A percentile compares a stretch with the other conserved stretches of the same genome.
Evolutionary conservation across 2,113 vertebrate genomes (phyloP).

Genomic region (Pedetes capensis): DNA sequence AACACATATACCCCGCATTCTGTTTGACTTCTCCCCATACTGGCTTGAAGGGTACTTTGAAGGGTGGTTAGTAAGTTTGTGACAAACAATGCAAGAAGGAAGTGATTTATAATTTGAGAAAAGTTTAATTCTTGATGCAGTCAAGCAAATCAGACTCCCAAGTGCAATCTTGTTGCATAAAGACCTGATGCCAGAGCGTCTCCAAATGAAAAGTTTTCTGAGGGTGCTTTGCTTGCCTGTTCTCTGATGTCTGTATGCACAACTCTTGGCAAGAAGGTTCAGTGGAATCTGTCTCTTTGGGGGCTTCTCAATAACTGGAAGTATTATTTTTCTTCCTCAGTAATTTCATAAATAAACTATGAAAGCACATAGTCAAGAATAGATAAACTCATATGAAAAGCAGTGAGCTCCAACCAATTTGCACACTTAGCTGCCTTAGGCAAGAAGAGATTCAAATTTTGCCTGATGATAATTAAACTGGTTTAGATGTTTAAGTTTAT

Average conservation of each 20-base stretch:
- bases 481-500: not conserved
- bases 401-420: not conserved
- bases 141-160: not conserved
- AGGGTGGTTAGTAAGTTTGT: accelerated
- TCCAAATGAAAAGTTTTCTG: not conserved
- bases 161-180: accelerated
- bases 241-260: not conserved
- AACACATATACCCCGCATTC: accelerated
- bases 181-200: accelerated
- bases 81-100: accelerated
- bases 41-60: not conserved
- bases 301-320: not conserved
- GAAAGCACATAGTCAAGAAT: not conserved
- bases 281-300: not conserved
- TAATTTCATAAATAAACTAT: not conserved
- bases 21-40: not conserved
- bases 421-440: not conserved
- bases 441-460: not conserved
- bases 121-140: not conserved
- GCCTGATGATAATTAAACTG: not conserved
- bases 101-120: no score
- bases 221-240: accelerated
- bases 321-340: not conserved
- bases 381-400: not conserved
- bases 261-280: not conserved